Evolutionary conservation across 2,888 invertebrate species (phyloP).

Genomic region (Omphaloscelis lunosa): DNA sequence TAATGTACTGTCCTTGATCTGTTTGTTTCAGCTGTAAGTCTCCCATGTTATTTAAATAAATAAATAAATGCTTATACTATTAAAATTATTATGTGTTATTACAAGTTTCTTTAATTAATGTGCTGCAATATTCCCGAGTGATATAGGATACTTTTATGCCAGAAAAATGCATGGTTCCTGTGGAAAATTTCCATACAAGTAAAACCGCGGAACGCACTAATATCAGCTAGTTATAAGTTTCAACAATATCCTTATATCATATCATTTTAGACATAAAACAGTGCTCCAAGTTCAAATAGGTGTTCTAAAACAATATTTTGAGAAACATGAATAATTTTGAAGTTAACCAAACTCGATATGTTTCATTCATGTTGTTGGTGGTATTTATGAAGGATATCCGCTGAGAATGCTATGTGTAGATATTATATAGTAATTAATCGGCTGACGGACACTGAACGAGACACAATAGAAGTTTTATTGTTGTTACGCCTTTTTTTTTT

Average conservation of each 20-base stretch:
- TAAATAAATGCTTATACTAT: too few relatives aligned
- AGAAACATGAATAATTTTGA: conserved; percentile 46
- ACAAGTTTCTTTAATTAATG: too few relatives aligned
- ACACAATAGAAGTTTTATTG: too few relatives aligned
- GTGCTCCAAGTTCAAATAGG: conserved; percentile 10
- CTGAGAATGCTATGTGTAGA: not conserved
- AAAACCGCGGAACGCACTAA: not conserved
- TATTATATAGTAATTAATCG: too few relatives aligned
- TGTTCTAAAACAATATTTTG: conserved; percentile 32
- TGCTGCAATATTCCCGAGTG: not conserved
- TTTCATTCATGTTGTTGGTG: conserved; percentile 33
- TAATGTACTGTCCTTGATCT: too few relatives aligned
- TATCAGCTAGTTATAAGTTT: not conserved
- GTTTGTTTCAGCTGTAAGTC: too few relatives aligned
- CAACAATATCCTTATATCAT: not conserved
- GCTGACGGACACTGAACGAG: too few relatives aligned
- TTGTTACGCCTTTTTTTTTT: too few relatives aligned
- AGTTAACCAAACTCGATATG: conserved; percentile 33
- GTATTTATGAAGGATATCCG: conserved; percentile 31
- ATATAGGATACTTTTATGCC: not conserved
- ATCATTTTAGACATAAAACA: conserved; percentile 22
- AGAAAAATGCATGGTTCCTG: not conserved
- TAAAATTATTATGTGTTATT: too few relatives aligned
- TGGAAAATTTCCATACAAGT: too few relatives aligned
- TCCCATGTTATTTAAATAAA: too few relatives aligned